These are phyloP conservation scores for Drosophila bifasciata DNA, from an alignment of 1,140 invertebrate species.

Conservation along the genomic window DNA sequence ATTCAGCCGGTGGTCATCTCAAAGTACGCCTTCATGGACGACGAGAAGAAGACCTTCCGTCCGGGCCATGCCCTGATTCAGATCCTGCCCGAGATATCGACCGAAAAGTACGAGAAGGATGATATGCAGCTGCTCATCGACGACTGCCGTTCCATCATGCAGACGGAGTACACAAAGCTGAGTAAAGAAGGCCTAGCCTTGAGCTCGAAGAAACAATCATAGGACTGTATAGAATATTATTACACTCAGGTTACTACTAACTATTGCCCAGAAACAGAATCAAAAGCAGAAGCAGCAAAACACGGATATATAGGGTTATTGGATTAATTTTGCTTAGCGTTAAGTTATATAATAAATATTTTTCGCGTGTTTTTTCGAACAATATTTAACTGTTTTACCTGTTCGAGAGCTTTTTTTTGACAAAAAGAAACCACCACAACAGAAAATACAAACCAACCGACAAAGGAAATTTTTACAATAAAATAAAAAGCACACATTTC, in stretches of 20 bases:
- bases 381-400: constrained; percentile 51
- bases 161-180: constrained; percentile 86
- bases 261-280: constrained; percentile 31
- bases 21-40: constrained; percentile 93
- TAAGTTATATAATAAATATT: constrained; percentile 34
- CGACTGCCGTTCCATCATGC: constrained; percentile 87
- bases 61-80: constrained; percentile 88
- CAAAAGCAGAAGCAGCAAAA: constrained; percentile 34
- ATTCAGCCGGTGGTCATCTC: constrained; percentile 96
- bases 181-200: constrained; percentile 84
- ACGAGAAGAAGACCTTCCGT: constrained; percentile 89
- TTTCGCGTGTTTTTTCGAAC: constrained; percentile 38
- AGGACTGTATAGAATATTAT: constrained; percentile 24
- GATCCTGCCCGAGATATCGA: constrained; percentile 89
- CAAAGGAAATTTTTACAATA: constrained; percentile 19
- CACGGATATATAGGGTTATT: constrained; percentile 23
- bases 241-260: constrained; percentile 60
- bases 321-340: constrained; percentile 31
- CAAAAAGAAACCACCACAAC: constrained; percentile 19
- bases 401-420: constrained; percentile 35
- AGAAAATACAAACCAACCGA: constrained; percentile 14
- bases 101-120: constrained; percentile 87
- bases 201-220: constrained; percentile 53
- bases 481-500: constrained; percentile 15
- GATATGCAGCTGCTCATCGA: constrained; percentile 88